Conservation (phyloP, 2,113 vertebrate species). For the Pachypanchax playfairii region DNA sequence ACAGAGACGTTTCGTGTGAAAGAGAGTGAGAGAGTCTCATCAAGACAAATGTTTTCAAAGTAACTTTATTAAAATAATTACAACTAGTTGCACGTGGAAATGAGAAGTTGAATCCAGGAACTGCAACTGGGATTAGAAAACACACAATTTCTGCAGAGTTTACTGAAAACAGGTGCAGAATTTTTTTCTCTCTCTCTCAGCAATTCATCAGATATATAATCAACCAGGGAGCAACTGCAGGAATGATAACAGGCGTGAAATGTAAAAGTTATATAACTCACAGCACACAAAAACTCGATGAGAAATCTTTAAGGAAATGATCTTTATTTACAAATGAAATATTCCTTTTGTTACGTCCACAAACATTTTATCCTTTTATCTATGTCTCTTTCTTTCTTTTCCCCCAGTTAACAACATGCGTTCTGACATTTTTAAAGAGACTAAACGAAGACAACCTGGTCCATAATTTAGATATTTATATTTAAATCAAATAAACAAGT, state of each 20-base stretch:
- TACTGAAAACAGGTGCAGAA: background rate
- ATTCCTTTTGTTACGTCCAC: conserved; percentile 7
- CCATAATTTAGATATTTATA: conserved; percentile 1
- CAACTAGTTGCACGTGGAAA: background rate
- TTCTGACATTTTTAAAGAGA: too few species aligned
- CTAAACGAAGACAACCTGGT: too few species aligned
- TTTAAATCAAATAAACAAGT: background rate
- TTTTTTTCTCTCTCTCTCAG: background rate
- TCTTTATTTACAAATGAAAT: conserved; percentile 49
- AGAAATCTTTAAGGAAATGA: conserved; percentile 1
- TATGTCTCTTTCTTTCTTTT: too few species aligned
- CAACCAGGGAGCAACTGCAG: background rate
- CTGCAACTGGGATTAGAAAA: too few species aligned
- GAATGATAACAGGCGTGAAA: background rate
- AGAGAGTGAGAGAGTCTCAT: background rate
- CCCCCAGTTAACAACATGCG: conserved; percentile 6
- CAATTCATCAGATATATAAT: background rate
- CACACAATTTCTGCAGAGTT: too few species aligned
- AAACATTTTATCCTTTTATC: conserved; percentile 9
- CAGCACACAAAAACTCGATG: background rate
- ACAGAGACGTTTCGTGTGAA: background rate
- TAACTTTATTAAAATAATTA: background rate
- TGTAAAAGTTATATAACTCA: too few species aligned
- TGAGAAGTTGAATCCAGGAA: background rate
- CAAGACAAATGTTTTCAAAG: background rate